phyloP scores from a whole-genome alignment of 2,113 vertebrate genomes.

The Sceloporus tristichus region DNA sequence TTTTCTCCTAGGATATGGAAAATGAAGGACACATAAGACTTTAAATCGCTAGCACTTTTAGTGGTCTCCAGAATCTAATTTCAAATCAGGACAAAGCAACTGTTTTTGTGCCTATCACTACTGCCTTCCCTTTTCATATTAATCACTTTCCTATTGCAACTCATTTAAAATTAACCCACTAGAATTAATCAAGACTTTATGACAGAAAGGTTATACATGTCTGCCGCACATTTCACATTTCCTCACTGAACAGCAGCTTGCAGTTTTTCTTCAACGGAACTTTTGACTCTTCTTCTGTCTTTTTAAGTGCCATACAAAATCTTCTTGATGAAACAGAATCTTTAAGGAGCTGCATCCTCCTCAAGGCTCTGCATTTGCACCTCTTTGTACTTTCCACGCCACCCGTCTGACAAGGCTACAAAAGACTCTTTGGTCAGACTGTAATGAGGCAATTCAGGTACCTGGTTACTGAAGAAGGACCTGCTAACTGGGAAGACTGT shows the following conservation, averaged over 20 bases:
- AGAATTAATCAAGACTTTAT: background rate
- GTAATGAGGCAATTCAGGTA: constrained; percentile 22
- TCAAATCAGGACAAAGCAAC: no score
- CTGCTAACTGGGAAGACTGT: no score
- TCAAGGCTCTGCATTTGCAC: background rate
- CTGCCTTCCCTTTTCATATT: background rate
- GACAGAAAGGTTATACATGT: no score
- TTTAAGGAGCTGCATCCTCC: background rate
- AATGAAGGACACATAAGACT: no score
- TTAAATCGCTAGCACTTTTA: no score
- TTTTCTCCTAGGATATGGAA: no score
- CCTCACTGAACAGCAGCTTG: background rate
- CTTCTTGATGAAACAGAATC: background rate
- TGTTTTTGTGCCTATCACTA: no score
- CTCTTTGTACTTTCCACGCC: constrained; percentile 21
- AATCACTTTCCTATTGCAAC: background rate
- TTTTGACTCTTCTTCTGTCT: constrained; percentile 14
- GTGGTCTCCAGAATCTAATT: no score
- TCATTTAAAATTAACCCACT: background rate
- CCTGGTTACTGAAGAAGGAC: constrained; percentile 40
- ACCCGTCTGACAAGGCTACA: background rate
- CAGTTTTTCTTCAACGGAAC: background rate
- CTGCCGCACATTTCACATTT: background rate
- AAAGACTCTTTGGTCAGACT: constrained; percentile 42
- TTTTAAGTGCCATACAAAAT: background rate